These are phyloP conservation scores for Petrolisthes manimaculis DNA, from an alignment of 2,888 invertebrate genomes.

Conservation along the genomic window DNA sequence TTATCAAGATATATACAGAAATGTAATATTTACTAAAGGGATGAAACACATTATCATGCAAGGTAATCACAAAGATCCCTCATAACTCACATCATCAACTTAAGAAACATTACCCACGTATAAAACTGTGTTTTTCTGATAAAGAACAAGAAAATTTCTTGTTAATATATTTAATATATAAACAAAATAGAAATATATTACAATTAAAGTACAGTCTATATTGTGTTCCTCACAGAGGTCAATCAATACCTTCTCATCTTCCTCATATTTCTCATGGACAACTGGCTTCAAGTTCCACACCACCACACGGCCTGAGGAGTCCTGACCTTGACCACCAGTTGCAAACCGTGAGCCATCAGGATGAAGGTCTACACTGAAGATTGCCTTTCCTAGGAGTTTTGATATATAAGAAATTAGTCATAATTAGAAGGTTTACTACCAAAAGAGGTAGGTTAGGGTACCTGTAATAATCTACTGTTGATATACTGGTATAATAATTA, in stretches of 20 bases:
- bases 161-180: too few relatives aligned
- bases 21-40: too few relatives aligned
- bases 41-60: not conserved
- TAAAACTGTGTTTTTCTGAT: too few relatives aligned
- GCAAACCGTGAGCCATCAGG: constrained; percentile 95
- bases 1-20: too few relatives aligned
- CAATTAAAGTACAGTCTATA: too few relatives aligned
- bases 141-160: too few relatives aligned
- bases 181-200: too few relatives aligned
- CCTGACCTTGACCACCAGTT: constrained; percentile 83
- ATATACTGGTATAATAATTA: not conserved
- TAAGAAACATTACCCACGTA: too few relatives aligned
- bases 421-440: constrained; percentile 73
- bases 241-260: constrained; percentile 76
- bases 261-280: constrained; percentile 81
- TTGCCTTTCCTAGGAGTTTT: constrained; percentile 79
- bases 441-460: not conserved
- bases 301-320: constrained; percentile 61
- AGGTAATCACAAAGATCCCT: too few relatives aligned
- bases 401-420: constrained; percentile 66
- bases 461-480: not conserved
- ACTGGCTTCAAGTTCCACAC: constrained; percentile 96
- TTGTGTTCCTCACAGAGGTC: too few relatives aligned
- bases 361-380: constrained; percentile 97
- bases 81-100: too few relatives aligned